A percentile compares a stretch with the other conserved stretches of the same genome.
Conservation (phyloP, 2,888 invertebrate species). For the Drosophila eohydei region DNA sequence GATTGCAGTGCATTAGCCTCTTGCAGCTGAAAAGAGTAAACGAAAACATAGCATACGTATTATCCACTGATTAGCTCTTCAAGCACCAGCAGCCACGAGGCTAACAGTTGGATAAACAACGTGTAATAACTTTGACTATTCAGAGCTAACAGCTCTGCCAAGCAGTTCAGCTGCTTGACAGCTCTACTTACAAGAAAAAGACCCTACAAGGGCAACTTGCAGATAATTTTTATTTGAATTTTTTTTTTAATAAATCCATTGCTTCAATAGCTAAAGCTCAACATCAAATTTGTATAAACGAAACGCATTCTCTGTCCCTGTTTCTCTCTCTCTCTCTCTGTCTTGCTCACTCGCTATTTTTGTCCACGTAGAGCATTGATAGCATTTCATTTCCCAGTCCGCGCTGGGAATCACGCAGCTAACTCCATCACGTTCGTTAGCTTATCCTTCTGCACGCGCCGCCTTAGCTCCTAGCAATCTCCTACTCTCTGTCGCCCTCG, state of each 20-base stretch:
- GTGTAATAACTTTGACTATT: neutral
- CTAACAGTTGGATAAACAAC: neutral
- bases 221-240: neutral
- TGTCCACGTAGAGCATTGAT: constrained; percentile 20
- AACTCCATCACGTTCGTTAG: constrained; percentile 12
- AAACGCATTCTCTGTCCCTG: neutral
- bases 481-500: constrained; percentile 2
- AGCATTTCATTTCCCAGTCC: constrained; percentile 38
- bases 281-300: neutral
- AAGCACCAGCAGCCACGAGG: neutral
- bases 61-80: constrained; percentile 19
- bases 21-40: constrained; percentile 3
- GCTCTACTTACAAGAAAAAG: neutral
- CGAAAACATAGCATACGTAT: constrained; percentile 6
- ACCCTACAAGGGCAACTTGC: neutral
- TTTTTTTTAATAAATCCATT: neutral
- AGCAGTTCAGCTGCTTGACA: neutral
- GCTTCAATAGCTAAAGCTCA: neutral
- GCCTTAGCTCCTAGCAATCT: neutral
- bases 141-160: neutral
- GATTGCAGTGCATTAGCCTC: constrained; percentile 38
- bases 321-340: neutral
- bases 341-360: neutral
- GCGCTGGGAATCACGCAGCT: constrained; percentile 56
- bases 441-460: constrained; percentile 5